These are phyloP conservation scores for Tillus elongatus DNA, from an alignment of 2,888 invertebrate genomes.

Conservation along the genomic window DNA sequence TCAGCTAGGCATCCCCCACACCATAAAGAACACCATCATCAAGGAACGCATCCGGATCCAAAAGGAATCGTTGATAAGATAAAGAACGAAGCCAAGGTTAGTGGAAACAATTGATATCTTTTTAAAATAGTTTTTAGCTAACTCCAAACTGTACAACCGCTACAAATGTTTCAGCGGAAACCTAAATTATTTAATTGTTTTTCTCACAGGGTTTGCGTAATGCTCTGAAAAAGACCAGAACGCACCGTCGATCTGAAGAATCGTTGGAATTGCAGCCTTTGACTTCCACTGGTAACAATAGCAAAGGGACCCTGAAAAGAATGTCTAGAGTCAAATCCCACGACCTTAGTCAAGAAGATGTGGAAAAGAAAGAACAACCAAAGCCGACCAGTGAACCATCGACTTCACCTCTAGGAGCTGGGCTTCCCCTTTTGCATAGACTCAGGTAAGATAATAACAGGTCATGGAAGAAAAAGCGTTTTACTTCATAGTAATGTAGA, in stretches of 20 bases:
- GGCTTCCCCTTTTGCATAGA: conserved; percentile 68
- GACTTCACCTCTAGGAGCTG: conserved; percentile 72
- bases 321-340: conserved; percentile 70
- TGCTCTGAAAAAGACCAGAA: conserved; percentile 50
- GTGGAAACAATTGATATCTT: no score
- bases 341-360: conserved; percentile 48
- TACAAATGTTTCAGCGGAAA: no score
- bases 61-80: conserved; percentile 76
- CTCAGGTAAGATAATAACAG: conserved; percentile 43
- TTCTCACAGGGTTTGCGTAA: conserved; percentile 49
- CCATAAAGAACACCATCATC: conserved; percentile 27
- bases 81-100: conserved; percentile 69
- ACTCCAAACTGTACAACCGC: no score
- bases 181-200: no score
- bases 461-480: no score
- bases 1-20: conserved; percentile 36
- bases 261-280: conserved; percentile 62
- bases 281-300: conserved; percentile 42
- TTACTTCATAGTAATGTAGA: no score
- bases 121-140: no score
- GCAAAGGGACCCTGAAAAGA: conserved; percentile 55
- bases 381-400: conserved; percentile 44
- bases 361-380: conserved; percentile 21
- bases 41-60: conserved; percentile 37
- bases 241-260: conserved; percentile 51